Evolutionary conservation across 2,113 vertebrate genomes (phyloP), one percentile per base, ranked within the genome.

Genomic region (Synodontis membranacea): DNA sequence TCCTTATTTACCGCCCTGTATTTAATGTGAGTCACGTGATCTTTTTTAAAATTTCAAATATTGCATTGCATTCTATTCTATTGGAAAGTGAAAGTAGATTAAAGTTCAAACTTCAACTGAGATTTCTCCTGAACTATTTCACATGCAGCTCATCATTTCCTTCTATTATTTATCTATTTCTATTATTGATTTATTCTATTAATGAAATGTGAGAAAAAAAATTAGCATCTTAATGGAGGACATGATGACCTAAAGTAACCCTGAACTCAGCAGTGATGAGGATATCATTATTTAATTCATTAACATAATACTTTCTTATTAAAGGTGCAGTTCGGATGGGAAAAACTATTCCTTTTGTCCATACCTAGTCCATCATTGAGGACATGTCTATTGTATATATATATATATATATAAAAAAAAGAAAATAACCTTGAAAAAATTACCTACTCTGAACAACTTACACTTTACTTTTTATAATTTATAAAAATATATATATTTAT

Each of bases 21-120:
- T 7, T 48, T 75, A 56, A 85, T 62, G 84, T 85, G 58, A 85
- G 84, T 85, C 84, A 37, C 84, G 17, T 78, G 72, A 66, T 12
- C 80, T 66, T 42, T 48, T 56, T 54, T 54, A n/a, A 28, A 39
- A 23, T 72, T 72, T 68, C 1, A 74, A 12, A 12, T 25, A 12
- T 14, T 44, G 28, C 15, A 3, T 48, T 48, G 28, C 11, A 10
- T 31, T 17, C 11, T 12, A 12, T 46, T 46, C 10, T 46, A 46
- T 44, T 44, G 4, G 25, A n/a, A 48, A 48, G 74, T 15, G 44
- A 76, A 50, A 44, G 1, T 15, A 75, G 5, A 74, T 44, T 0
- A 44, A 11, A 46, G 42, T 25, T 11, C 0, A 10, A 0, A 15
- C 21, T 72, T 44, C 10, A 6, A 11, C 34, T 4, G 1, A 62